phyloP scores from a whole-genome alignment of 2,888 invertebrate species.

The Pachliopta kotzebuea region DNA sequence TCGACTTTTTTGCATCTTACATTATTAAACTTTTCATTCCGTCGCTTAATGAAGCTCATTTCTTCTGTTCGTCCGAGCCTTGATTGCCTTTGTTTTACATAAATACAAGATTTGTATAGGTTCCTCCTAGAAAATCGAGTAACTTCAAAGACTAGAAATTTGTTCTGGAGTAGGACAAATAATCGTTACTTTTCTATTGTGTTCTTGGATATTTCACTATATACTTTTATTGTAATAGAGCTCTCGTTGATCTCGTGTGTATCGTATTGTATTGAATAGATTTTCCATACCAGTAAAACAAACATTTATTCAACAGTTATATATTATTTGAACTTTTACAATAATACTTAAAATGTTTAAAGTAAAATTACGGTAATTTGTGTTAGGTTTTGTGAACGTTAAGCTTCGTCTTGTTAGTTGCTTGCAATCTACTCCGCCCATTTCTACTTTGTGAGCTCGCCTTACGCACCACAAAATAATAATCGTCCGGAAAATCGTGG shows the following conservation, averaged over 20 bases:
- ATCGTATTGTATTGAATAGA: background rate
- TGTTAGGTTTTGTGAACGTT: background rate
- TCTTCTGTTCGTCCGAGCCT: slow-evolving; percentile 78
- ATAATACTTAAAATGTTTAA: slow-evolving; percentile 21
- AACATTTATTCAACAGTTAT: no score
- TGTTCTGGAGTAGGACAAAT: slow-evolving; percentile 64
- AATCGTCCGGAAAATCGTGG: slow-evolving; percentile 79
- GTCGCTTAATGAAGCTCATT: slow-evolving; percentile 80
- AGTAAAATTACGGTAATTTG: background rate
- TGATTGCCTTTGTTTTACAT: slow-evolving; percentile 81
- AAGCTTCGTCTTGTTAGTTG: slow-evolving; percentile 31
- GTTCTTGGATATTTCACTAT: background rate
- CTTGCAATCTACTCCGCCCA: slow-evolving; percentile 51
- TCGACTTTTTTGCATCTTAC: slow-evolving; percentile 79
- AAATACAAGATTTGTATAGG: slow-evolving; percentile 79
- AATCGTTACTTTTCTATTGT: slow-evolving; percentile 52
- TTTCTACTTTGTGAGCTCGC: slow-evolving; percentile 69
- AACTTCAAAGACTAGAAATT: slow-evolving; percentile 68
- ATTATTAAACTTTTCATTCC: slow-evolving; percentile 81
- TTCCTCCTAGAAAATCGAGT: slow-evolving; percentile 70
- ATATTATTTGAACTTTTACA: background rate
- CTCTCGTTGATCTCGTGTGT: background rate
- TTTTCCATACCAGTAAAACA: background rate
- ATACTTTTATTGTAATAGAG: background rate
- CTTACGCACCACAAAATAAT: slow-evolving; percentile 81